These are phyloP conservation scores for Sicus ferrugineus DNA, from an alignment of 2,888 invertebrate species.

Conservation along the genomic window DNA sequence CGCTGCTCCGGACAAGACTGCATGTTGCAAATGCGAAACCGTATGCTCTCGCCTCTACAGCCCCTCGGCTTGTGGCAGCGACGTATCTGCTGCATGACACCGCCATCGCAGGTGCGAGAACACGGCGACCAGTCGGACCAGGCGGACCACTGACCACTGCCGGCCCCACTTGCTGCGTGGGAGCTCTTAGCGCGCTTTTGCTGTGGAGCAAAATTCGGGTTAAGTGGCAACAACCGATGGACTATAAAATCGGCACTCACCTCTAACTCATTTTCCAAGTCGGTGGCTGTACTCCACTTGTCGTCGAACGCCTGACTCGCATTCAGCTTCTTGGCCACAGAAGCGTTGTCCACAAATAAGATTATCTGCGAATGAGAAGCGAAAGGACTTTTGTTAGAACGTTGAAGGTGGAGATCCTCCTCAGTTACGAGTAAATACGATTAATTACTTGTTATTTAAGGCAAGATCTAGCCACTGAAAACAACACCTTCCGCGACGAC, in stretches of 20 bases:
- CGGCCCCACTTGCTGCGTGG: slow-evolving; percentile 49
- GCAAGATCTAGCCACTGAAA: too few species aligned
- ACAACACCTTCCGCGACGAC: too few species aligned
- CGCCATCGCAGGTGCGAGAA: slow-evolving; percentile 91
- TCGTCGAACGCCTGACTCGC: slow-evolving; percentile 63
- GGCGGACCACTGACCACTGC: slow-evolving; percentile 76
- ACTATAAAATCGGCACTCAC: slow-evolving; percentile 49
- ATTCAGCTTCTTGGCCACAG: slow-evolving; percentile 59
- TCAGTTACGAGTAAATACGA: neutral
- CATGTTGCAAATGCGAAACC: slow-evolving; percentile 92
- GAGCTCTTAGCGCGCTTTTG: slow-evolving; percentile 62
- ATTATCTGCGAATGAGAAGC: slow-evolving; percentile 47
- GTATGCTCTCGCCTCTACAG: slow-evolving; percentile 82
- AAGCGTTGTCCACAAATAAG: slow-evolving; percentile 52
- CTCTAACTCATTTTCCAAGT: slow-evolving; percentile 64
- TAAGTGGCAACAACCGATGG: slow-evolving; percentile 7
- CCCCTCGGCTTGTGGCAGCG: slow-evolving; percentile 79
- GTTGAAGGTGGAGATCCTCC: neutral
- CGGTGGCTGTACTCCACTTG: slow-evolving; percentile 64
- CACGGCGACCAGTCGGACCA: slow-evolving; percentile 95
- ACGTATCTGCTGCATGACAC: slow-evolving; percentile 85
- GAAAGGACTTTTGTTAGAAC: neutral
- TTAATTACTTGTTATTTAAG: too few species aligned
- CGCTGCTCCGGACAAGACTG: slow-evolving; percentile 84
- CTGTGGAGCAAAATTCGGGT: slow-evolving; percentile 42